Percentiles rank a stretch among this genome's conserved stretches.
Conservation (phyloP, 23 tunicate genomes). For the Aplidium turbinatum region DNA sequence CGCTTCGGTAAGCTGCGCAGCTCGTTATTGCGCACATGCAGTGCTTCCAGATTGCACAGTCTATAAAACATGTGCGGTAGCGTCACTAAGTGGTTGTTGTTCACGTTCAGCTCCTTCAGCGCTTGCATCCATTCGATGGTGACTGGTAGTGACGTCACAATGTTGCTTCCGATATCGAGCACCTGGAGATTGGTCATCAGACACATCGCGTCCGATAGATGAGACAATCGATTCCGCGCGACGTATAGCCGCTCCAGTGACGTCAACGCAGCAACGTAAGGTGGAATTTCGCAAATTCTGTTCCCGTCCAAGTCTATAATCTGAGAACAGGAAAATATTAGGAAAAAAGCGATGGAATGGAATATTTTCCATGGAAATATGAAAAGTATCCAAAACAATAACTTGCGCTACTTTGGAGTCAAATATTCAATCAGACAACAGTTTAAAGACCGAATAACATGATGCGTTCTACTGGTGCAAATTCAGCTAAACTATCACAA, state of each 20-base stretch:
- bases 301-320: conserved; percentile 65
- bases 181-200: conserved; percentile 45
- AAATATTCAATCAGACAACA: too few species aligned
- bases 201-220: conserved; percentile 52
- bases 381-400: too few species aligned
- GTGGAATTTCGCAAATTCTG: conserved; percentile 45
- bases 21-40: conserved; percentile 69
- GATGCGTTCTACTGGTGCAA: too few species aligned
- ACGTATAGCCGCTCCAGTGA: conserved; percentile 41
- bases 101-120: conserved; percentile 55
- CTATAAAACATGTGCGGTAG: conserved; percentile 63
- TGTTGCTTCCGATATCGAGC: conserved; percentile 48
- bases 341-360: background rate
- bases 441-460: too few species aligned
- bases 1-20: conserved; percentile 64
- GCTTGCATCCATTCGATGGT: conserved; percentile 48
- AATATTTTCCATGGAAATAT: too few species aligned
- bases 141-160: conserved; percentile 48
- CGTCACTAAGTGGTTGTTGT: conserved; percentile 39
- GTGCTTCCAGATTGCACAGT: conserved; percentile 43
- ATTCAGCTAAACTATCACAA: too few species aligned
- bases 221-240: conserved; percentile 38
- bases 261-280: conserved; percentile 38
- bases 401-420: too few species aligned
- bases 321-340: conserved; percentile 26